A percentile compares a stretch with the other conserved stretches of the same genome.
These are phyloP conservation scores for Geotria australis DNA, from an alignment of 2,797 vertebrate species.

Conservation along the genomic window DNA sequence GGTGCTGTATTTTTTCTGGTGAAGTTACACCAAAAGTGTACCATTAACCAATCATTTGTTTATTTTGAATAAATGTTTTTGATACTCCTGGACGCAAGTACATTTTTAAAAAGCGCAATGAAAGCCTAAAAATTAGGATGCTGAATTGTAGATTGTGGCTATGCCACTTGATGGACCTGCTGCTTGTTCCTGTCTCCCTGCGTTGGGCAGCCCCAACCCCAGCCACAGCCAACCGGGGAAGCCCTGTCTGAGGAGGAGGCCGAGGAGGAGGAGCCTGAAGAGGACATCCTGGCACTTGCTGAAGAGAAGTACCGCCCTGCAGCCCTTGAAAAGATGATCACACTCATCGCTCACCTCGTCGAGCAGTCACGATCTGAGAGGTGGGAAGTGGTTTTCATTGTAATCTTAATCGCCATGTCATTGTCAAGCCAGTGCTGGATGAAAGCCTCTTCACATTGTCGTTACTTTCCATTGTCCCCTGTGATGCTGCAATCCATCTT, in stretches of 20 bases:
- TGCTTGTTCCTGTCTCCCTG: too few species aligned
- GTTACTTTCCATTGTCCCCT: too few species aligned
- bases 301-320: conserved; percentile 95
- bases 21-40: too few species aligned
- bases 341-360: conserved; percentile 76
- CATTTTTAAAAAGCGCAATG: background rate
- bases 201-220: background rate
- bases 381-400: conserved; percentile 13
- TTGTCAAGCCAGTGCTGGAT: too few species aligned
- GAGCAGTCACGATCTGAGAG: conserved; percentile 93
- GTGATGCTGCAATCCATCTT: too few species aligned
- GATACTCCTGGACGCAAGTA: background rate
- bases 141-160: background rate
- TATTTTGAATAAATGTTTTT: too few species aligned
- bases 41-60: too few species aligned
- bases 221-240: conserved; percentile 62
- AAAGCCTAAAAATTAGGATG: background rate
- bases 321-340: conserved; percentile 94
- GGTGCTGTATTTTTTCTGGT: too few species aligned
- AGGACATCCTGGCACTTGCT: conserved; percentile 78
- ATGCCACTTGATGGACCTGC: too few species aligned
- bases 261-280: conserved; percentile 83
- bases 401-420: background rate
- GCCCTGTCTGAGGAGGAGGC: conserved; percentile 90
- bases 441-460: too few species aligned